phyloP scores from a whole-genome alignment of 2,113 vertebrate species.

The Petrocephalus microphthalmus region DNA sequence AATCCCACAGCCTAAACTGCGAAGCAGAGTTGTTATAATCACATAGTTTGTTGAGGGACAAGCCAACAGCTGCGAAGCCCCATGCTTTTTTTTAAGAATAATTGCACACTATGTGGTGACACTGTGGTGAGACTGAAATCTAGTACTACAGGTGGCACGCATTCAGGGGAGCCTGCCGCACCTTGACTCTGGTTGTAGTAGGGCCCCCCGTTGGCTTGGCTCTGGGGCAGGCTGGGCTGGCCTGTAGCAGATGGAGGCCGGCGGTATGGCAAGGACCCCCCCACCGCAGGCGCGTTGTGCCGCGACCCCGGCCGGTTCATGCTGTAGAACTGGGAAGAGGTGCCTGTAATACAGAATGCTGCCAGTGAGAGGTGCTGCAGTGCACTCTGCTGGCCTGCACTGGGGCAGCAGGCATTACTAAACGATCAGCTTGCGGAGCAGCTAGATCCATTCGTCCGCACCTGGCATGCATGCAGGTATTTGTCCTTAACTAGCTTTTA shows the following conservation, averaged over 20 bases:
- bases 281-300: slow-evolving; percentile 74
- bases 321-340: slow-evolving; percentile 93
- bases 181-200: slow-evolving; percentile 77
- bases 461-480: neutral
- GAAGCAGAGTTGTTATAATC: neutral
- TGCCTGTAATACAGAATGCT: slow-evolving; percentile 57
- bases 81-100: neutral
- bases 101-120: neutral
- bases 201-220: slow-evolving; percentile 68
- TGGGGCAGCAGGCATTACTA: neutral
- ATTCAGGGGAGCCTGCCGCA: neutral
- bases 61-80: neutral
- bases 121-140: neutral
- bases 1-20: neutral
- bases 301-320: slow-evolving; percentile 87
- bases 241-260: slow-evolving; percentile 86
- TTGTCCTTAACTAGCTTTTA: neutral
- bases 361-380: neutral
- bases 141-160: neutral
- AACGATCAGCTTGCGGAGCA: neutral
- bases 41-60: neutral
- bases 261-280: slow-evolving; percentile 89
- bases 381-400: neutral
- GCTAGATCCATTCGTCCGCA: neutral
- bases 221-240: slow-evolving; percentile 75